Percentiles rank a stretch among this genome's conserved stretches.
These are phyloP conservation scores for Bufo bufo DNA, from an alignment of 2,113 vertebrate species.

Conservation along the genomic window DNA sequence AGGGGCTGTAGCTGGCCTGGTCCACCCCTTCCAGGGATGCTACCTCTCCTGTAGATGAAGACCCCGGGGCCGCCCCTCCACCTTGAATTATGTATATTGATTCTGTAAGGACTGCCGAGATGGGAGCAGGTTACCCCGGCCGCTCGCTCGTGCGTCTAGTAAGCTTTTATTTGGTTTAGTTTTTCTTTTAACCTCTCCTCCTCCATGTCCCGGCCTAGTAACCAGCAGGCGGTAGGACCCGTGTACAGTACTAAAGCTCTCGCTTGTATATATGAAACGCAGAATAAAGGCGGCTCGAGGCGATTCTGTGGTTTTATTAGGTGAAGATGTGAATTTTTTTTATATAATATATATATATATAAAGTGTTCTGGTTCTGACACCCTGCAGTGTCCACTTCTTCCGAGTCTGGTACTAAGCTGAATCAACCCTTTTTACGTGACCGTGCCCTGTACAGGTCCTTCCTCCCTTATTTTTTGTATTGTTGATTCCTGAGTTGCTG, in stretches of 20 bases:
- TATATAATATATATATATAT: conserved; percentile 39
- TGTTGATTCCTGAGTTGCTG: neutral
- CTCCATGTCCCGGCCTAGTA: conserved; percentile 45
- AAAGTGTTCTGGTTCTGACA: conserved; percentile 39
- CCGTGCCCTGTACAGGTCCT: conserved; percentile 20
- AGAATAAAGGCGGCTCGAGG: conserved; percentile 75
- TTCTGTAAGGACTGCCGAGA: neutral
- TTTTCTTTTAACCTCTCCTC: conserved; percentile 36
- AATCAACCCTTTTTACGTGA: conserved; percentile 60
- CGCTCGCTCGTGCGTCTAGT: neutral
- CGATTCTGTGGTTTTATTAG: conserved; percentile 66
- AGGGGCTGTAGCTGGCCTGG: neutral
- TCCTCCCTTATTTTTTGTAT: neutral
- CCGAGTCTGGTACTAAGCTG: conserved; percentile 59
- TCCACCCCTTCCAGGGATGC: neutral
- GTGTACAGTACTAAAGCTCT: conserved; percentile 70
- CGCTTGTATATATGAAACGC: conserved; percentile 71
- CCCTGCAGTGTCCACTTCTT: conserved; percentile 46
- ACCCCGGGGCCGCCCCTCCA: neutral
- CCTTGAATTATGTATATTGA: neutral
- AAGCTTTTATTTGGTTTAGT: neutral
- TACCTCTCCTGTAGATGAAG: conserved; percentile 3
- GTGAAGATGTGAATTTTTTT: conserved; percentile 54
- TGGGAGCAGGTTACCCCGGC: neutral
- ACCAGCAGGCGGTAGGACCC: neutral